Conservation (phyloP, 2,113 vertebrate species). For the Hydrochoerus hydrochaeris region DNA sequence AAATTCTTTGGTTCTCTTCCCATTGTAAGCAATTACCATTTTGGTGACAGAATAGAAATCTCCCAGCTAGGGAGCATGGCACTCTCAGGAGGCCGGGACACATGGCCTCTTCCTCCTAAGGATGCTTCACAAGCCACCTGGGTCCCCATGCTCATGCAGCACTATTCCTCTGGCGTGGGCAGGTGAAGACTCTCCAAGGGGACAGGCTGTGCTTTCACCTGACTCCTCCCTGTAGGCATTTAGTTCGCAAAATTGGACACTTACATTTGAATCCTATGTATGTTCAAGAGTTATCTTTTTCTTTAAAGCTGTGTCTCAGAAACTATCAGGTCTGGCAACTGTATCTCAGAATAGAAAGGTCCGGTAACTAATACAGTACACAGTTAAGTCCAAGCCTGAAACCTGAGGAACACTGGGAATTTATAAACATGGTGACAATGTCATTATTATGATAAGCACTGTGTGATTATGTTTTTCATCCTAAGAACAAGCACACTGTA, state of each 20-base stretch:
- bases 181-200: background rate
- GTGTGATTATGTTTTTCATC: background rate
- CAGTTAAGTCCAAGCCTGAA: background rate
- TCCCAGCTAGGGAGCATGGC: background rate
- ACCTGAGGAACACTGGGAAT: background rate
- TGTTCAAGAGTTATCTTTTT: background rate
- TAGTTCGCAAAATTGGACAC: constrained; percentile 2
- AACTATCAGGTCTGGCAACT: background rate
- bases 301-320: background rate
- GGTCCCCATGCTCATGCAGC: background rate
- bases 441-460: background rate
- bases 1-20: background rate
- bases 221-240: background rate
- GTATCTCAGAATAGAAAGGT: background rate
- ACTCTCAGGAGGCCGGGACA: background rate
- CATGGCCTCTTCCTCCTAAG: background rate
- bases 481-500: background rate
- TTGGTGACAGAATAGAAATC: background rate
- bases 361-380: background rate
- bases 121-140: background rate
- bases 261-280: background rate
- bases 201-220: background rate
- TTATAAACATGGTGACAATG: background rate
- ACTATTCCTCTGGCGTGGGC: background rate
- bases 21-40: background rate